phyloP scores from a whole-genome alignment of 1,140 invertebrate genomes.

The Drosophila orena region DNA sequence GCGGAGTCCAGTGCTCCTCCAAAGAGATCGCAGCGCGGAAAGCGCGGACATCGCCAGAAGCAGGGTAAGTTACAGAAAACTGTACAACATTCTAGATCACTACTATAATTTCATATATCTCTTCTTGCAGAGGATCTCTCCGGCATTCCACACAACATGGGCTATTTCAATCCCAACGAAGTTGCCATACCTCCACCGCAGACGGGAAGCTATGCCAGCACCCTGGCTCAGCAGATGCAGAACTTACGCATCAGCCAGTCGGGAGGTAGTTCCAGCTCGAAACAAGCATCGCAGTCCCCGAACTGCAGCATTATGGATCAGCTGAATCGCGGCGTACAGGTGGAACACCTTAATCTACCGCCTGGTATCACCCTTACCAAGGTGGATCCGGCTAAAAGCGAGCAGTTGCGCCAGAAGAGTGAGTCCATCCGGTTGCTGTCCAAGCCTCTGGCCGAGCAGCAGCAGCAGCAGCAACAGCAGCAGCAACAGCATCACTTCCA shows the following conservation, averaged over 20 bases:
- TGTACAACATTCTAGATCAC: too few species aligned
- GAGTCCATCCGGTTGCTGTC: constrained; percentile 78
- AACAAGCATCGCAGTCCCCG: constrained; percentile 45
- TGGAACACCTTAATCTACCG: constrained; percentile 90
- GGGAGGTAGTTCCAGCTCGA: constrained; percentile 22
- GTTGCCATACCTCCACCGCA: constrained; percentile 74
- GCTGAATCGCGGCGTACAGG: constrained; percentile 87
- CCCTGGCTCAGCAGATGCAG: constrained; percentile 68
- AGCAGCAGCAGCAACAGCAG: constrained; percentile 35
- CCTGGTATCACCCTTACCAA: constrained; percentile 94
- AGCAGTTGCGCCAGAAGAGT: constrained; percentile 76
- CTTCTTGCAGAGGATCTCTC: constrained; percentile 61
- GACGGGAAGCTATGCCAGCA: constrained; percentile 70
- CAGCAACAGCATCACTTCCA: constrained; percentile 61
- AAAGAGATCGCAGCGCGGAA: constrained; percentile 70
- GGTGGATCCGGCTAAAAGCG: constrained; percentile 87
- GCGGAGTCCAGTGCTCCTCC: constrained; percentile 26
- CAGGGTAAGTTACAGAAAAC: constrained; percentile 42
- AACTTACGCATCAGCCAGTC: constrained; percentile 58
- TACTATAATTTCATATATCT: background rate
- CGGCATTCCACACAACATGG: constrained; percentile 81
- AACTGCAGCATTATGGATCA: constrained; percentile 87
- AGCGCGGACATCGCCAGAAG: constrained; percentile 69
- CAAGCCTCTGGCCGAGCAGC: constrained; percentile 65
- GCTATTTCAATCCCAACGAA: constrained; percentile 82